Conservation (phyloP, 1,140 invertebrate species). For the Drosophila ficusphila region DNA sequence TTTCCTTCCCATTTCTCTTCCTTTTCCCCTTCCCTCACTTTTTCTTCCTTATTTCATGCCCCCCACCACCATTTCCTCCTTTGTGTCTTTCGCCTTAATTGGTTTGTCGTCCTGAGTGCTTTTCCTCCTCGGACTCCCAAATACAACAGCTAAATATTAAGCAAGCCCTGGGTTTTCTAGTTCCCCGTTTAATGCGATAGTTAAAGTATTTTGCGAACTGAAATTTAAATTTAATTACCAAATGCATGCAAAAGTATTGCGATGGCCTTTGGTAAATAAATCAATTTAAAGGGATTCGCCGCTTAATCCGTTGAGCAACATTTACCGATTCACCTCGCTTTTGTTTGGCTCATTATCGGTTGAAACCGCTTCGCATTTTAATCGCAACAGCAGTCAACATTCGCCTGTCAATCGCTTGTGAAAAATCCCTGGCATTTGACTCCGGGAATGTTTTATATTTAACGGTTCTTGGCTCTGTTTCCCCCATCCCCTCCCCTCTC, state of each 20-base stretch:
- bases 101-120: conserved; percentile 33
- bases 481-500: too few species aligned
- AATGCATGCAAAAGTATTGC: neutral
- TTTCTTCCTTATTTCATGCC: neutral
- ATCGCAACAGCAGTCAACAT: conserved; percentile 13
- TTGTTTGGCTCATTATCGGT: conserved; percentile 28
- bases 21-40: neutral
- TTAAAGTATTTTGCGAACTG: neutral
- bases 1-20: neutral
- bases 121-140: neutral
- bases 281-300: conserved; percentile 8
- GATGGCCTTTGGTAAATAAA: conserved; percentile 3
- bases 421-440: conserved; percentile 16
- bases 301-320: conserved; percentile 4
- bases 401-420: conserved; percentile 14
- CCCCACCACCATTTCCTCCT: neutral
- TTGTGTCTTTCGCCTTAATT: conserved; percentile 32
- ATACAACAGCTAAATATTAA: neutral
- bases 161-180: too few species aligned
- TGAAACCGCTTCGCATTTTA: conserved; percentile 3
- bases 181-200: too few species aligned
- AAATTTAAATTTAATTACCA: neutral
- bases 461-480: neutral
- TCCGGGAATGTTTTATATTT: conserved; percentile 2
- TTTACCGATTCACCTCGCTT: conserved; percentile 9